Evolutionary conservation across 1,140 invertebrate species (phyloP), one percentile per base, ranked within the genome.

Genomic region (Subanguina moxae): DNA sequence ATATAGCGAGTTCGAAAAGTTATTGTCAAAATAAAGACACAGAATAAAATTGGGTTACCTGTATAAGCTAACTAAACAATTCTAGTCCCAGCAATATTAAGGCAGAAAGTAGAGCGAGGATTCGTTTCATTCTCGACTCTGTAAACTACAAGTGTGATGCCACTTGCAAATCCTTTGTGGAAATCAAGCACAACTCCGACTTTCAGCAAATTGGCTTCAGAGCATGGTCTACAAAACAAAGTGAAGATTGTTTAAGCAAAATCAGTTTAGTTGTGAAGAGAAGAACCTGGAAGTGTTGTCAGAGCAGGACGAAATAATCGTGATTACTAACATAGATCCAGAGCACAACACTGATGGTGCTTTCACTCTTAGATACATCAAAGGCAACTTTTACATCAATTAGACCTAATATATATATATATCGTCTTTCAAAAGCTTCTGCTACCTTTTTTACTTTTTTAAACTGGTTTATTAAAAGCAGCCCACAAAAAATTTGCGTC

Each of bases 151-250:
- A 70, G 8, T 82, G 80, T 61, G 72, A 79, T 1, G 67, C 76
- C n/a, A 82, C 80, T 15, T 82, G 80, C 62, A 66, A 76, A 19
- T 75, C 78, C 1, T 82, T 70, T 66, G 72, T 82, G 15, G 80
- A 82, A 66, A 73, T 82, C 27, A 82, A 82, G 63, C 72, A 77
- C 48, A 82, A 82, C 32, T 78, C 78, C 9, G 79, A 82, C 64
- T 82, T 82, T 61, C 80, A 82, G 59, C 80, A 82, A 64, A 82
- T 77, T 61, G 80, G 80, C 3, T 82, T 82, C 67, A 72, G 79
- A 52, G 66, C 58, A 27, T 81, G 79, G 77, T 82, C n/a, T n/a
- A n/a, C n/a, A n/a, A n/a, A n/a, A n/a, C n/a, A n/a, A n/a, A n/a
- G n/a, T n/a, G n/a, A n/a, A n/a, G n/a, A n/a, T n/a, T n/a, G n/a